These are phyloP conservation scores for Plutomurus gul DNA, from an alignment of 1,140 invertebrate genomes.

Conservation along the genomic window DNA sequence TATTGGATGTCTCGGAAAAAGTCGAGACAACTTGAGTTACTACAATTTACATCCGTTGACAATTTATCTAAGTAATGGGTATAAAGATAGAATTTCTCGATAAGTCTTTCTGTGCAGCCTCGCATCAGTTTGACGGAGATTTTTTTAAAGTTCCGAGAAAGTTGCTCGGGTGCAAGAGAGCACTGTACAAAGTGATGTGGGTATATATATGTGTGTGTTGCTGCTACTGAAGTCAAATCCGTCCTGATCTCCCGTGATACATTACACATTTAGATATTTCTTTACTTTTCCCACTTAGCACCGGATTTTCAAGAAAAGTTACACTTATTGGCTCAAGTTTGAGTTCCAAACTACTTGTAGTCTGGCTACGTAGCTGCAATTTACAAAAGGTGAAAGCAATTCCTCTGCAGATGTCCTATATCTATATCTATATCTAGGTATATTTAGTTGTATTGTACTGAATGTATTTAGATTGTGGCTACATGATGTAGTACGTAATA, in stretches of 20 bases:
- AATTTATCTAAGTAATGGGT: background rate
- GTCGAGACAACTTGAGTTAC: conserved; percentile 12
- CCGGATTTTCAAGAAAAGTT: conserved; percentile 15
- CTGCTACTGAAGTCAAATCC: background rate
- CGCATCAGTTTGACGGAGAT: too few relatives aligned
- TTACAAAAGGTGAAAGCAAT: conserved; percentile 19
- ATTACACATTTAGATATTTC: conserved; percentile 23
- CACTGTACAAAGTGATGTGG: background rate
- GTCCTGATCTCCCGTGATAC: conserved; percentile 16
- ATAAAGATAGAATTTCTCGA: background rate
- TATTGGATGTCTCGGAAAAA: conserved; percentile 8
- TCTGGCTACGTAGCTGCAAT: background rate
- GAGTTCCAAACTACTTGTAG: conserved; percentile 1
- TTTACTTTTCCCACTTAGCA: conserved; percentile 24
- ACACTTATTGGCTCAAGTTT: conserved; percentile 23
- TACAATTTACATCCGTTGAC: conserved; percentile 1
- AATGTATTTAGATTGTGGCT: background rate
- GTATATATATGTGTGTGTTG: background rate
- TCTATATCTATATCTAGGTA: background rate
- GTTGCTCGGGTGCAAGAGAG: too few relatives aligned
- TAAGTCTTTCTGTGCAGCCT: background rate
- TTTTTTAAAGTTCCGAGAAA: too few relatives aligned
- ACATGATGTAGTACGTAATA: background rate
- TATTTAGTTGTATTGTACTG: background rate
- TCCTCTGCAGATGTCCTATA: background rate